Base-by-base conservation (phyloP, 2,888 invertebrate genomes). In the Cactoblastis cactorum region DNA sequence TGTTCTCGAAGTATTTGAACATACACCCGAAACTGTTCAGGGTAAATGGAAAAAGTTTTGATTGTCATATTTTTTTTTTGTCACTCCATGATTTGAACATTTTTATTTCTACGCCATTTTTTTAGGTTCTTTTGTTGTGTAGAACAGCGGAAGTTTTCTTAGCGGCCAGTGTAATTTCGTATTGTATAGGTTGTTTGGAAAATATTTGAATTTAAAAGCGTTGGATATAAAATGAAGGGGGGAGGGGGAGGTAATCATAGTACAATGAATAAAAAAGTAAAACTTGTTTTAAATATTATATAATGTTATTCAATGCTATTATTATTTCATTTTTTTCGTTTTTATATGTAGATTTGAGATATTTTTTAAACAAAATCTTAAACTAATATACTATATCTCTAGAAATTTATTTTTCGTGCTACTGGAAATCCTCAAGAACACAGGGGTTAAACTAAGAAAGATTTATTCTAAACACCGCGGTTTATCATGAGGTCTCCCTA, bases 1-100 rank as follows among this genome's bases (percentile, higher is more conserved):
- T 32, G 55, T 45, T 50, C 41, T 17, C 18, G 38, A 65, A 61
- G 59, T 58, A 62, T 61, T 59, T 58, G 57, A 57, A 59, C 57
- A 41, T 55, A 45, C 38, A 47, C 52, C 35, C 53, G 60, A 61
- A 61, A 61, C 49, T 51, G 52, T 51, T 59, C 60, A 56, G 63
- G 65, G 81, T 76, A 83, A 86, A 86, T 85, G 87, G 84, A 84
- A 86, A 86, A 84, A 85, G 80, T 86, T 84, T 43, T 83, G 83
- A 83, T 80, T 84, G 83, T 78, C 67, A 63, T 64, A 65, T 74
- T 76, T 83, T 28, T n/a, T 22, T 80, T 82, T 80, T 78, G 82
- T 81, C 78, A 80, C 76, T 69, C 70, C 71, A 71, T 80, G 75
- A 79, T 79, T 83, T 73, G 73, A 74, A 67, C 74, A 71, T 77